Evolutionary conservation across 1,140 invertebrate genomes (phyloP).

Genomic region (Cotesia vestalis): DNA sequence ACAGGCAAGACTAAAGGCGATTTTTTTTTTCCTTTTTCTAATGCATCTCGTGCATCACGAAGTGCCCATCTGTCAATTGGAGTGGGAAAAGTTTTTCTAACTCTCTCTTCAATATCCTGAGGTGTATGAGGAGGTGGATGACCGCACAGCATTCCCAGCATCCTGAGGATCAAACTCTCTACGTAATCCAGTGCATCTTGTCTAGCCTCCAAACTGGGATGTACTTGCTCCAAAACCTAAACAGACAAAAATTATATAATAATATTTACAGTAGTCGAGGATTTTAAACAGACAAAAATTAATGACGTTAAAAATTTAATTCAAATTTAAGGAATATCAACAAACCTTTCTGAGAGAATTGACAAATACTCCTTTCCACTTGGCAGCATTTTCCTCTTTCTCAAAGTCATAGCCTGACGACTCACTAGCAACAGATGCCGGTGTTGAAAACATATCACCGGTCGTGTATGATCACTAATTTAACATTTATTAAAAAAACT

Average conservation of each 20-base stretch:
- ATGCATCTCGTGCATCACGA: conserved; percentile 84
- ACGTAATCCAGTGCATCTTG: conserved; percentile 94
- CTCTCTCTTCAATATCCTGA: conserved; percentile 91
- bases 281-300: no score
- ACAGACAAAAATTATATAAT: conserved; percentile 34
- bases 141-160: conserved; percentile 88
- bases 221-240: conserved; percentile 90
- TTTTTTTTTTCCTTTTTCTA: conserved; percentile 86
- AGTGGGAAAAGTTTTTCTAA: conserved; percentile 89
- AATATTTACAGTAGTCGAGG: no score
- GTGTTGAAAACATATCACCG: conserved; percentile 68
- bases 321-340: neutral
- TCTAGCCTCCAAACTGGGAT: conserved; percentile 84
- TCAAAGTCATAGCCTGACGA: conserved; percentile 84
- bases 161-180: conserved; percentile 87
- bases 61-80: conserved; percentile 94
- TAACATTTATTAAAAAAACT: conserved; percentile 4
- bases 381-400: conserved; percentile 84
- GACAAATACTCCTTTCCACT: conserved; percentile 90
- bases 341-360: conserved; percentile 78
- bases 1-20: conserved; percentile 83
- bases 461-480: conserved; percentile 13
- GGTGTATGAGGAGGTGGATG: conserved; percentile 82
- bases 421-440: conserved; percentile 67
- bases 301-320: no score